Evolutionary conservation across 35 echinoderm and acorn worm genomes (phyloP), one percentile per base, ranked within the genome.

Genomic region (Apostichopus japonicus): DNA sequence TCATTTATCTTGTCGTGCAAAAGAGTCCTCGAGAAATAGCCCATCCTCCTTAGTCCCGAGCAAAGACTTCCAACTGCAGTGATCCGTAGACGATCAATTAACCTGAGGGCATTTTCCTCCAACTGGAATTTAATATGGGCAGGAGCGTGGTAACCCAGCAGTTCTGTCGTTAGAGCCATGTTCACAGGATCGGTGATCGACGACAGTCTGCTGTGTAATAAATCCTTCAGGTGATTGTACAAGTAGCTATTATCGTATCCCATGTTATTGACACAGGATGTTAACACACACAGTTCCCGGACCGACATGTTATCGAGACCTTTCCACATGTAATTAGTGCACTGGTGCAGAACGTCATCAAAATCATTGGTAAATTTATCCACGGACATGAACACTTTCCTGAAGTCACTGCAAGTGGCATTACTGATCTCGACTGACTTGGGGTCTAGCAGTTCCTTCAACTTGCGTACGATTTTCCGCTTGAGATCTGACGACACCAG

Each of bases 121-220:
- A 98, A 84, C 23, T 90, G 90, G 19, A 95, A 92, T 78, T 98
- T 98, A 51, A 94, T 54, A 84, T 95, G 65, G 22, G 92, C 92
- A n/a, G 89, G 88, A 57, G 94, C 96, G 52, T 79, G 62, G 10
- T 33, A 77, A 24, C 86, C 96, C 1, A 98, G 55, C 8, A 84
- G 67, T 77, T 95, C 72, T 16, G 93, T 95, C 10, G 78, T 80
- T 19, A 87, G 56, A 52, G 89, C 90, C 82, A 95, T 76, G 8
- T 94, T 58, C 5, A 61, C 33, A 51, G 91, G 79, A 86, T 94
- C 80, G 3, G 76, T 80, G 59, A 79, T 77, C 5, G 54, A 54
- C 17, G 79, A 63, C 19, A 95, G 82, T 24, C 78, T 92, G 8
- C 59, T 63, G 0, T 54, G 65, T 0, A 97, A 58, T 16, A 79